phyloP scores from a whole-genome alignment of 1,140 invertebrate genomes.

The Globodera ellingtonae region DNA sequence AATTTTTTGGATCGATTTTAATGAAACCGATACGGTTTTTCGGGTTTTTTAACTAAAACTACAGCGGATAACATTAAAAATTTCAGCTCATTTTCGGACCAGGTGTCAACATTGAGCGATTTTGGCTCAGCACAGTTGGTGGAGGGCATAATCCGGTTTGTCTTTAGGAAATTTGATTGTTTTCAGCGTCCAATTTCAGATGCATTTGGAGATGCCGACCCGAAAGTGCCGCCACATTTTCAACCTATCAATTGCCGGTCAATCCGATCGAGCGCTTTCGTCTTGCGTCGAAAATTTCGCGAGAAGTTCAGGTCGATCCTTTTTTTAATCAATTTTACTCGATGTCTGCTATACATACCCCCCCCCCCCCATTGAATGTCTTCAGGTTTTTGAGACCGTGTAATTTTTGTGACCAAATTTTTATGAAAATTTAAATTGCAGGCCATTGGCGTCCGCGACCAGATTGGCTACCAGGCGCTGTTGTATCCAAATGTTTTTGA shows the following conservation, averaged over 20 bases:
- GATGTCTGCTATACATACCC: too few species aligned
- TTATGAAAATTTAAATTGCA: constrained; percentile 26
- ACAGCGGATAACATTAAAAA: not conserved
- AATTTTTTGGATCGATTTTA: too few species aligned
- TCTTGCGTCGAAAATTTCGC: constrained; percentile 33
- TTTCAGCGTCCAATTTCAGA: not conserved
- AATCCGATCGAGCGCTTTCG: constrained; percentile 31
- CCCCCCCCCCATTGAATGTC: too few species aligned
- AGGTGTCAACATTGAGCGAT: constrained; percentile 17
- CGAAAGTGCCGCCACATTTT: constrained; percentile 25
- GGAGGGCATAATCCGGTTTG: constrained; percentile 32
- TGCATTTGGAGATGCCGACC: constrained; percentile 30
- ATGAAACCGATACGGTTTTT: not conserved
- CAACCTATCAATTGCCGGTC: constrained; percentile 31
- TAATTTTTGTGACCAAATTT: too few species aligned
- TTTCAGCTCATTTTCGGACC: constrained; percentile 32
- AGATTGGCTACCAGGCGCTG: constrained; percentile 41
- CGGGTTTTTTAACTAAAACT: not conserved
- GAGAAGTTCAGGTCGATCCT: constrained; percentile 27
- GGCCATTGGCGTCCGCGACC: constrained; percentile 33
- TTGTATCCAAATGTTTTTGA: constrained; percentile 41
- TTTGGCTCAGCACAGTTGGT: constrained; percentile 28
- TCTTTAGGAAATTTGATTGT: too few species aligned
- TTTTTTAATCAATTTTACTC: too few species aligned
- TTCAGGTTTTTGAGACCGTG: constrained; percentile 13